phyloP scores from a whole-genome alignment of 2,113 vertebrate species.

The Acrocephalus arundinaceus region DNA sequence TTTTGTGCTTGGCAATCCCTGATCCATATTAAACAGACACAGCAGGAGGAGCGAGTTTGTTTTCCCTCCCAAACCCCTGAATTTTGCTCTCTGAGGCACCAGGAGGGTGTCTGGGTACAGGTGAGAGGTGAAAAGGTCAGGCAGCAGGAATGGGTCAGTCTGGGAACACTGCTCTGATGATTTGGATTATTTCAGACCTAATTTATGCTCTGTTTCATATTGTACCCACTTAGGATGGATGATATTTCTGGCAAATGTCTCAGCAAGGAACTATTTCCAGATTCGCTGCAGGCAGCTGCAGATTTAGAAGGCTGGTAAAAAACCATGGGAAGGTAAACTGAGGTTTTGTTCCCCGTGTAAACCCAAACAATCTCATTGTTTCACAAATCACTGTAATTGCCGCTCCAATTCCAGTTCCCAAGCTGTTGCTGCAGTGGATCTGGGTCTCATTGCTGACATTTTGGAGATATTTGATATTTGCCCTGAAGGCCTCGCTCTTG shows the following conservation, averaged over 20 bases:
- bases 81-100: not conserved
- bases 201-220: constrained; percentile 24
- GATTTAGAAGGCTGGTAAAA: constrained; percentile 44
- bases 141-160: not conserved
- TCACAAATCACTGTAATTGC: not conserved
- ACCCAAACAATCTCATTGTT: not conserved
- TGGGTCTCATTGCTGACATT: not conserved
- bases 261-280: constrained; percentile 38
- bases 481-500: not conserved
- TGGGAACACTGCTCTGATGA: not conserved
- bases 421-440: not conserved
- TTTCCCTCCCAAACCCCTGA: not conserved
- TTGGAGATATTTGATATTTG: not conserved
- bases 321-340: constrained; percentile 29
- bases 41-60: not conserved
- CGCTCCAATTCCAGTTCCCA: not conserved
- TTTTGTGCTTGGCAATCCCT: not conserved
- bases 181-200: not conserved
- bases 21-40: rapidly evolving
- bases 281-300: not conserved
- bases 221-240: not conserved
- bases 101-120: not conserved
- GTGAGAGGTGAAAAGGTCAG: not conserved
- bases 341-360: not conserved
- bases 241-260: constrained; percentile 51